These are phyloP conservation scores for Siderastrea radians DNA, from an alignment of 92 coral and sea anemone genomes.

Conservation along the genomic window DNA sequence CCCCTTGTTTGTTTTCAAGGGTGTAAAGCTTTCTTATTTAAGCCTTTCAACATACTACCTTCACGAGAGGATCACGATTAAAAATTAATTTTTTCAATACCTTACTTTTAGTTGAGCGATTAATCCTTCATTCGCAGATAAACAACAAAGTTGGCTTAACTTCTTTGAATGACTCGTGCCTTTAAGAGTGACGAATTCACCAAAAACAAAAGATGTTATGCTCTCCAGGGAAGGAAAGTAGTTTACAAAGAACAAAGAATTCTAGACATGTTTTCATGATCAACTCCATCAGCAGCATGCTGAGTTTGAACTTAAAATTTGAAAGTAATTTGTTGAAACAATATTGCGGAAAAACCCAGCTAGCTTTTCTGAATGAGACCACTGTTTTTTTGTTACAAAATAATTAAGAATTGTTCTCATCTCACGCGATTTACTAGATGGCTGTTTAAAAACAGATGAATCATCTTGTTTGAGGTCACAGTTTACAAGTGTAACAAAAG, in stretches of 20 bases:
- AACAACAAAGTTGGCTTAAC: constrained; percentile 18
- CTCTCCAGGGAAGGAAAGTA: constrained; percentile 24
- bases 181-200: not conserved
- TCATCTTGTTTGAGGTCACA: not conserved
- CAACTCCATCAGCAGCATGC: constrained; percentile 27
- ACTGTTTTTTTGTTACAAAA: constrained; percentile 20
- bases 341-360: constrained; percentile 5
- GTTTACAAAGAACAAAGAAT: constrained; percentile 39
- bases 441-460: constrained; percentile 16
- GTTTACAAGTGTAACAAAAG: not conserved
- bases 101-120: not conserved
- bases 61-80: no score
- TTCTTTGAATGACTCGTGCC: constrained; percentile 6
- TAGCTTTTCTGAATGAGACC: not conserved
- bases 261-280: constrained; percentile 25
- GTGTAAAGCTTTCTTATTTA: not conserved
- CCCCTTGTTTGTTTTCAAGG: not conserved
- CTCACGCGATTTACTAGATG: constrained; percentile 7
- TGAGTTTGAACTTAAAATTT: constrained; percentile 14
- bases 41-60: not conserved
- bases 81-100: not conserved
- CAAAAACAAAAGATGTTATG: not conserved
- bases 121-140: constrained; percentile 17
- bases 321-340: constrained; percentile 14
- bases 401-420: not conserved